These are phyloP conservation scores for Benthosema pterotum DNA, from an alignment of 2,797 vertebrate genomes.

Conservation along the genomic window DNA sequence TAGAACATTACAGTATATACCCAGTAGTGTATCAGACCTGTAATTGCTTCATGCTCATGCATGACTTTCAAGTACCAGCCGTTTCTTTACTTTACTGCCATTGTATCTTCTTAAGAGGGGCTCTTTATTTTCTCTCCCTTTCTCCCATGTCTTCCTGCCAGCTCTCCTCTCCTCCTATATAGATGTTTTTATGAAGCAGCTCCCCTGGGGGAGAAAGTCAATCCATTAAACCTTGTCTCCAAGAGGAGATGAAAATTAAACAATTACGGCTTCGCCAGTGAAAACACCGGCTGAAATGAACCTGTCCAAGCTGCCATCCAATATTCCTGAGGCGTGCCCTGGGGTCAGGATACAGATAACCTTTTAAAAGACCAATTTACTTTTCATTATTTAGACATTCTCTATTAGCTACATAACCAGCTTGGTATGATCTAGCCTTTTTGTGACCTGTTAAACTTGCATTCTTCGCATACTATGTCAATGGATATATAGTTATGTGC, in stretches of 20 bases:
- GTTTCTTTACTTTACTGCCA: too few relatives aligned
- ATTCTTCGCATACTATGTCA: too few relatives aligned
- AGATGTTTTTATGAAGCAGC: constrained; percentile 53
- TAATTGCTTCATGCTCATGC: constrained; percentile 27
- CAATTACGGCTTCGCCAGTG: constrained; percentile 58
- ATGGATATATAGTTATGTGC: too few relatives aligned
- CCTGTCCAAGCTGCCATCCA: constrained; percentile 64
- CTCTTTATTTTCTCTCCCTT: constrained; percentile 2
- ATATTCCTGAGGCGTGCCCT: constrained; percentile 62
- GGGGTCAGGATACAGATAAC: constrained; percentile 66
- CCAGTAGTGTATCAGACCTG: neutral
- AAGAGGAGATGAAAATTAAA: constrained; percentile 57
- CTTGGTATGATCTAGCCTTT: constrained; percentile 45
- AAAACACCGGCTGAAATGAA: constrained; percentile 57
- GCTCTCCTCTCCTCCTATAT: constrained; percentile 1
- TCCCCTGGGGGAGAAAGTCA: constrained; percentile 46
- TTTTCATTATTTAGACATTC: constrained; percentile 57
- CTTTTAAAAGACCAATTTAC: constrained; percentile 72
- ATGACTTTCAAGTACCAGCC: constrained; percentile 11
- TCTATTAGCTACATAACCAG: constrained; percentile 61
- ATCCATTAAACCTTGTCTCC: constrained; percentile 52
- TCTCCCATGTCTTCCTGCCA: too few relatives aligned
- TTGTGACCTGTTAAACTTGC: constrained; percentile 1
- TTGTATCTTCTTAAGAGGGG: too few relatives aligned
- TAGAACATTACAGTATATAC: too few relatives aligned